These are phyloP conservation scores for Coelopa frigida DNA, from an alignment of 1,140 invertebrate species.

Conservation along the genomic window DNA sequence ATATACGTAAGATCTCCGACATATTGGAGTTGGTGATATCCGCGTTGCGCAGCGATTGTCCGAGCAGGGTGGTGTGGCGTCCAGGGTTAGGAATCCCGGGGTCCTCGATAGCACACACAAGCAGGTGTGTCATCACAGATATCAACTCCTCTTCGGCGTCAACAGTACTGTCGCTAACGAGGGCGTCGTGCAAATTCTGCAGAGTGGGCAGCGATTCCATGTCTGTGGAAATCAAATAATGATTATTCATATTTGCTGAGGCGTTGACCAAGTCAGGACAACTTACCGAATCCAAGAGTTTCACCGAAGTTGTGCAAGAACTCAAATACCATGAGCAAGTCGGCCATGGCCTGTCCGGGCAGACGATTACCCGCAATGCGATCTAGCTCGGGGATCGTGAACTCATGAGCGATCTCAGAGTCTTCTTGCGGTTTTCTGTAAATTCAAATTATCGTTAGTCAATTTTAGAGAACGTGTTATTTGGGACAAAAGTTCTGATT, in stretches of 20 bases:
- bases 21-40: conserved; percentile 87
- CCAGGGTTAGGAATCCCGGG: conserved; percentile 87
- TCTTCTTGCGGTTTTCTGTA: conserved; percentile 76
- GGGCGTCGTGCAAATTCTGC: conserved; percentile 75
- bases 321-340: conserved; percentile 89
- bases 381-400: conserved; percentile 65
- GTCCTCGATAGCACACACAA: conserved; percentile 90
- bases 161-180: conserved; percentile 62
- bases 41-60: conserved; percentile 83
- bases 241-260: background rate
- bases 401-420: conserved; percentile 67
- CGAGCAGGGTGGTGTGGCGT: conserved; percentile 76
- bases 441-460: background rate
- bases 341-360: conserved; percentile 80
- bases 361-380: conserved; percentile 75
- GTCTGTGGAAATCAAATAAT: conserved; percentile 49
- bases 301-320: conserved; percentile 94
- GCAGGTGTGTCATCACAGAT: conserved; percentile 79
- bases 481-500: background rate
- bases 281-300: conserved; percentile 81
- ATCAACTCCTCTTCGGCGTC: conserved; percentile 82
- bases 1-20: conserved; percentile 87
- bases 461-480: background rate
- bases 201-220: conserved; percentile 81
- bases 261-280: background rate